phyloP scores from a whole-genome alignment of 2,888 invertebrate species.

The Melinaea marsaeus region DNA sequence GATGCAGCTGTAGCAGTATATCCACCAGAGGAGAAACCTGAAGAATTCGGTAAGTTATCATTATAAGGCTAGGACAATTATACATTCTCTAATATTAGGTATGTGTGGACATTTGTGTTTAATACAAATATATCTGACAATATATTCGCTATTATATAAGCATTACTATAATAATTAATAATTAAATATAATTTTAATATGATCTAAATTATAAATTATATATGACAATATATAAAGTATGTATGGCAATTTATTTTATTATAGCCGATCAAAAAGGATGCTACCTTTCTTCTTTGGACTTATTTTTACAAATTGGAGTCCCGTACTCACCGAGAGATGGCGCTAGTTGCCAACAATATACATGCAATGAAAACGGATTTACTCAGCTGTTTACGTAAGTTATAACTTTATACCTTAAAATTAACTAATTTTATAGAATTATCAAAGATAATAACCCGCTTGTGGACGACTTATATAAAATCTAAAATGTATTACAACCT shows the following conservation, averaged over 20 bases:
- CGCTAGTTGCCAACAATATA: constrained; percentile 19
- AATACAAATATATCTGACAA: no score
- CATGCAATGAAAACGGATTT: constrained; percentile 14
- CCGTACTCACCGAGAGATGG: constrained; percentile 19
- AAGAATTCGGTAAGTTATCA: constrained; percentile 24
- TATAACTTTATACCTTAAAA: not conserved
- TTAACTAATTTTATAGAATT: not conserved
- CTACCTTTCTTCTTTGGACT: constrained; percentile 24
- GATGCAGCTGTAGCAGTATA: constrained; percentile 21
- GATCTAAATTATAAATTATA: not conserved
- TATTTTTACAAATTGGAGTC: constrained; percentile 23
- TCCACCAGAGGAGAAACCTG: constrained; percentile 22
- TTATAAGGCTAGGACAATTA: not conserved
- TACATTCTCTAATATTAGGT: no score
- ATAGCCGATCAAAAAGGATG: constrained; percentile 33
- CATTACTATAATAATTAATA: no score
- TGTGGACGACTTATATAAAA: no score
- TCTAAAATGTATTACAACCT: no score
- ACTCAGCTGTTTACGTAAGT: constrained; percentile 16
- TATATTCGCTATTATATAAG: no score
- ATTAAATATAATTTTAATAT: no score
- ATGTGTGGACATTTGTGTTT: no score
- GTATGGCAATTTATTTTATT: constrained; percentile 7
- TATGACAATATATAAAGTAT: not conserved
- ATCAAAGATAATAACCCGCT: no score